These are phyloP conservation scores for Macquaria ambigua DNA, from an alignment of 2,113 vertebrate species.

Conservation along the genomic window DNA sequence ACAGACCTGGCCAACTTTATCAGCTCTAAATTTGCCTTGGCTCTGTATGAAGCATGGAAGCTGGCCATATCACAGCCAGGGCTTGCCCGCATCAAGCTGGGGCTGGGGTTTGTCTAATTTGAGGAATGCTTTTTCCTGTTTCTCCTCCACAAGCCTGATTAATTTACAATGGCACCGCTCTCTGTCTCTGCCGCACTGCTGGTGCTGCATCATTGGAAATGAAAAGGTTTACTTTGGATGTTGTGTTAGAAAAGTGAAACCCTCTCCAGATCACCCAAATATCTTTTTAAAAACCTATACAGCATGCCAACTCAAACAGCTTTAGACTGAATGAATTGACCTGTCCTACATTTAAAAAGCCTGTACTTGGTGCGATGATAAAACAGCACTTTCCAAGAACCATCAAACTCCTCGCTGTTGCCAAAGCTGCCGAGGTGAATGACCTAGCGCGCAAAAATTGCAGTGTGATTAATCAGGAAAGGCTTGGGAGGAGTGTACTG, in stretches of 20 bases:
- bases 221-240: conserved; percentile 83
- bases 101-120: conserved; percentile 77
- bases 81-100: conserved; percentile 68
- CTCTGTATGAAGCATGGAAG: conserved; percentile 66
- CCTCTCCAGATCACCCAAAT: conserved; percentile 72
- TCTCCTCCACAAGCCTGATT: conserved; percentile 73
- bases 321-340: conserved; percentile 78
- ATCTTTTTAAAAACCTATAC: conserved; percentile 73
- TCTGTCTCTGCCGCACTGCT: conserved; percentile 54
- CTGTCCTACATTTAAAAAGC: conserved; percentile 72
- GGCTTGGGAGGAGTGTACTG: conserved; percentile 49
- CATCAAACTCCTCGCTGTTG: conserved; percentile 64
- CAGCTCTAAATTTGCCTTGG: conserved; percentile 74
- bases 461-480: conserved; percentile 72
- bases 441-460: conserved; percentile 73
- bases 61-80: conserved; percentile 77
- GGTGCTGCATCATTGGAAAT: conserved; percentile 77
- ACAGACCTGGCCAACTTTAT: conserved; percentile 66
- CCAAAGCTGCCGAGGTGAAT: conserved; percentile 73
- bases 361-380: conserved; percentile 73
- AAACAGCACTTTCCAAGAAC: conserved; percentile 76
- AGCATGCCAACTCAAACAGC: conserved; percentile 81
- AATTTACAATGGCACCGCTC: conserved; percentile 72
- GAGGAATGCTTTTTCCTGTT: conserved; percentile 71
- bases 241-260: conserved; percentile 77